These are phyloP conservation scores for Kuschelorhynchus macadamiae DNA, from an alignment of 2,888 invertebrate species.

Conservation along the genomic window DNA sequence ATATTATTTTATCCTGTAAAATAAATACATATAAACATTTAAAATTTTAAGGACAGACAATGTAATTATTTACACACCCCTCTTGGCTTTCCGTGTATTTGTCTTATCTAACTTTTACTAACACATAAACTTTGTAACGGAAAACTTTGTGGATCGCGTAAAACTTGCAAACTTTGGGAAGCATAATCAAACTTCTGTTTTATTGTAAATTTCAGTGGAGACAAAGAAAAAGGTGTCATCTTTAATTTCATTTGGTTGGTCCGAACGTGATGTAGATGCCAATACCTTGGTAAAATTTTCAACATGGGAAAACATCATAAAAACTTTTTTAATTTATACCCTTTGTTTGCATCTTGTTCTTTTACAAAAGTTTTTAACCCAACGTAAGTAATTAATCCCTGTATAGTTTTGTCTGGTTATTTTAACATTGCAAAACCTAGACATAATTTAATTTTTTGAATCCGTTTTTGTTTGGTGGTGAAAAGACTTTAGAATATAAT, in stretches of 20 bases:
- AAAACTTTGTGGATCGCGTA: neutral
- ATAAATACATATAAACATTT: too few species aligned
- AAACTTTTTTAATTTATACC: conserved; percentile 26
- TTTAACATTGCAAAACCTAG: too few species aligned
- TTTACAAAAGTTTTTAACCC: too few species aligned
- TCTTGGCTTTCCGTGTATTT: too few species aligned
- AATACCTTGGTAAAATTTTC: conserved; percentile 9
- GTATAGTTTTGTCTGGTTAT: too few species aligned
- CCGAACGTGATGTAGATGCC: conserved; percentile 16
- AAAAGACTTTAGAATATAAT: too few species aligned
- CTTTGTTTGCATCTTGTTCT: neutral
- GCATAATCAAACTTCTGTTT: conserved; percentile 34
- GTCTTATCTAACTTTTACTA: conserved; percentile 2
- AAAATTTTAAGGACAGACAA: too few species aligned
- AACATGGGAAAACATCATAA: conserved; percentile 15
- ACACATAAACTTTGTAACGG: neutral
- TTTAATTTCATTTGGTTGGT: conserved; percentile 14
- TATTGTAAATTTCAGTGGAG: conserved; percentile 21
- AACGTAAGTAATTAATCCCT: too few species aligned
- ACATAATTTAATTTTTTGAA: too few species aligned
- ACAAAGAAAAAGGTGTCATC: conserved; percentile 22
- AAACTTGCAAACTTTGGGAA: conserved; percentile 22
- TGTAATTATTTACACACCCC: too few species aligned
- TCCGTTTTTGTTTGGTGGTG: too few species aligned
- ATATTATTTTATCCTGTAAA: too few species aligned